Conservation (phyloP, 37 sponge, comb jelly and placozoan genomes). For the Spongilla lacustris region DNA sequence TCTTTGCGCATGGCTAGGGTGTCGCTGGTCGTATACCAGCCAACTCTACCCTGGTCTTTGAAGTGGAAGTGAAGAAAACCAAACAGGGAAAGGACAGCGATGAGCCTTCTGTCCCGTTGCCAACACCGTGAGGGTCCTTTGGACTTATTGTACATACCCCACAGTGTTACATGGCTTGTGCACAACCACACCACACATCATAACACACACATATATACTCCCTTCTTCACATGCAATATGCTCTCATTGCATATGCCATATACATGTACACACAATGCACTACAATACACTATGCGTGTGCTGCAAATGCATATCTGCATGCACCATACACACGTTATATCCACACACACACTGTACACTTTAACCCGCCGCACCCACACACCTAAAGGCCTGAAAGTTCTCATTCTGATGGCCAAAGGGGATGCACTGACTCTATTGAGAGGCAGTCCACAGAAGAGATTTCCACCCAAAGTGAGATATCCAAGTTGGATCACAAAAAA, state of each 20-base stretch:
- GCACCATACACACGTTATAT: too few relatives aligned
- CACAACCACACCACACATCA: too few relatives aligned
- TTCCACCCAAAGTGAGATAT: slow-evolving; percentile 52
- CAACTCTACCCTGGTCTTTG: slow-evolving; percentile 82
- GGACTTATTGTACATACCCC: neutral
- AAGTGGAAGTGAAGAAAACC: slow-evolving; percentile 81
- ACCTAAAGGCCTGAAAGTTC: too few relatives aligned
- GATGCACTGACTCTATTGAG: slow-evolving; percentile 54
- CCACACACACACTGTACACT: too few relatives aligned
- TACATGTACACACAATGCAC: too few relatives aligned
- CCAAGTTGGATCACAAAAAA: slow-evolving; percentile 71
- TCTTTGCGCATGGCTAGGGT: slow-evolving; percentile 44
- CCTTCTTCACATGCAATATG: too few relatives aligned
- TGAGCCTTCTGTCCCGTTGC: slow-evolving; percentile 9
- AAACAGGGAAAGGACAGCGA: slow-evolving; percentile 66
- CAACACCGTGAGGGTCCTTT: neutral
- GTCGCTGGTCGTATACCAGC: slow-evolving; percentile 76
- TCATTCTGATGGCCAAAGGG: neutral
- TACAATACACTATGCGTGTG: too few relatives aligned
- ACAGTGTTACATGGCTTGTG: too few relatives aligned
- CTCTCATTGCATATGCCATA: too few relatives aligned
- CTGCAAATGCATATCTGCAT: too few relatives aligned
- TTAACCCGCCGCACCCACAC: too few relatives aligned
- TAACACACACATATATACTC: too few relatives aligned
- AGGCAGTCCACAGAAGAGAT: neutral